A percentile compares a stretch with the other conserved stretches of the same genome.
Conservation (phyloP, 2,888 invertebrate species). For the Drosophila pseudotakahashii region DNA sequence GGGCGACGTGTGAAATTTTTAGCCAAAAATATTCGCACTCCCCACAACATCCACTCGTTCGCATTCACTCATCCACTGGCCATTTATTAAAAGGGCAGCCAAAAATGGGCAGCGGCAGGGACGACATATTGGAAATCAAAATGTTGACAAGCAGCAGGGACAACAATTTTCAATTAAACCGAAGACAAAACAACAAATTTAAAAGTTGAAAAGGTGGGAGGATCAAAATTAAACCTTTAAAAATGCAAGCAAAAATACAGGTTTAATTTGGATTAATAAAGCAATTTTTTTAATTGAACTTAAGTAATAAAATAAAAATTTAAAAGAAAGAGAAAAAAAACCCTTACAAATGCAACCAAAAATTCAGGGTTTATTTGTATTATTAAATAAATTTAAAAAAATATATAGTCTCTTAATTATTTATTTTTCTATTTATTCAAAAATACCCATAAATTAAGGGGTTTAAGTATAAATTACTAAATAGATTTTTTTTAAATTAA, state of each 20-base stretch:
- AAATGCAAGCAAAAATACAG: not conserved
- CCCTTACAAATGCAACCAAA: too few species aligned
- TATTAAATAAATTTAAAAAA: too few species aligned
- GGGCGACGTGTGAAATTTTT: constrained; percentile 75
- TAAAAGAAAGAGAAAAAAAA: too few species aligned
- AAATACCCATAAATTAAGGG: too few species aligned
- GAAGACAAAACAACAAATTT: constrained; percentile 37
- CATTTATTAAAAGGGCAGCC: constrained; percentile 53
- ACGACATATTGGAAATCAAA: constrained; percentile 78
- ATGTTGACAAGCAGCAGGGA: constrained; percentile 71
- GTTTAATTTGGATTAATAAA: not conserved
- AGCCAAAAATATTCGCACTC: constrained; percentile 54
- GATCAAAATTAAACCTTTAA: not conserved
- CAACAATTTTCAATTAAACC: constrained; percentile 75
- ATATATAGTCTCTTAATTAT: too few species aligned
- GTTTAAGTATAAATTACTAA: too few species aligned
- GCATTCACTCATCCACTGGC: constrained; percentile 1
- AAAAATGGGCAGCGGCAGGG: constrained; percentile 8
- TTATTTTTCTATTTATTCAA: too few species aligned
- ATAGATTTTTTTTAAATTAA: too few species aligned
- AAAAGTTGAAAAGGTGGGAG: not conserved
- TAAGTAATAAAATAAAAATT: too few species aligned
- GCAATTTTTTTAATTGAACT: too few species aligned
- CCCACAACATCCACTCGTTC: not conserved
- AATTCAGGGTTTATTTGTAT: too few species aligned